These are phyloP conservation scores for Maccullochella peelii DNA, from an alignment of 2,113 vertebrate species.

Conservation along the genomic window DNA sequence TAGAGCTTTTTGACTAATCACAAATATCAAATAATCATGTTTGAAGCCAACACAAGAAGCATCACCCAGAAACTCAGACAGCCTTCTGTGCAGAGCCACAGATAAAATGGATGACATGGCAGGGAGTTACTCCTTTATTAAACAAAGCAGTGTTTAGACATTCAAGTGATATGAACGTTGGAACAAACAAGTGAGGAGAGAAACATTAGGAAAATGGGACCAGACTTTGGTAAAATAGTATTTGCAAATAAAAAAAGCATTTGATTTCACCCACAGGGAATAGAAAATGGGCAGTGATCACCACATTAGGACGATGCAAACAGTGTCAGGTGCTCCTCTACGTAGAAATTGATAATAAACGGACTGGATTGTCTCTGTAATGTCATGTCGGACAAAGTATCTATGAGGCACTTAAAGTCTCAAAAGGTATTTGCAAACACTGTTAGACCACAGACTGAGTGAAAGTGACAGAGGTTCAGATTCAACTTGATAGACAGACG, in stretches of 20 bases:
- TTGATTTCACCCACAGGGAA: not conserved
- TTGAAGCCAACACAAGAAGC: slow-evolving; percentile 22
- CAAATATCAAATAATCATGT: slow-evolving; percentile 23
- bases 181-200: slow-evolving; percentile 47
- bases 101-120: slow-evolving; percentile 13
- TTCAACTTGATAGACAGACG: not conserved
- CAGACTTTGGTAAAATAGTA: slow-evolving; percentile 40
- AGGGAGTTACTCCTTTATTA: not conserved
- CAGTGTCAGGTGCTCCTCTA: not conserved
- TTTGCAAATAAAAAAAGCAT: slow-evolving; percentile 50
- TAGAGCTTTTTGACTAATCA: not conserved
- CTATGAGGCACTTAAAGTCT: not conserved
- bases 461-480: slow-evolving; percentile 21
- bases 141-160: slow-evolving; percentile 17
- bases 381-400: not conserved
- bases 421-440: slow-evolving; percentile 50
- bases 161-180: slow-evolving; percentile 15
- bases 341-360: not conserved
- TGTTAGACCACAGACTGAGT: slow-evolving; percentile 37
- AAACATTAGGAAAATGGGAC: slow-evolving; percentile 54
- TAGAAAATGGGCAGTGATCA: not conserved
- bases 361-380: not conserved
- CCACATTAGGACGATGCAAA: not conserved
- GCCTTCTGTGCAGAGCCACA: slow-evolving; percentile 32
- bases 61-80: slow-evolving; percentile 50